Evolutionary conservation across 2,888 invertebrate species (phyloP).

Genomic region (Drosophila nigritarsus): DNA sequence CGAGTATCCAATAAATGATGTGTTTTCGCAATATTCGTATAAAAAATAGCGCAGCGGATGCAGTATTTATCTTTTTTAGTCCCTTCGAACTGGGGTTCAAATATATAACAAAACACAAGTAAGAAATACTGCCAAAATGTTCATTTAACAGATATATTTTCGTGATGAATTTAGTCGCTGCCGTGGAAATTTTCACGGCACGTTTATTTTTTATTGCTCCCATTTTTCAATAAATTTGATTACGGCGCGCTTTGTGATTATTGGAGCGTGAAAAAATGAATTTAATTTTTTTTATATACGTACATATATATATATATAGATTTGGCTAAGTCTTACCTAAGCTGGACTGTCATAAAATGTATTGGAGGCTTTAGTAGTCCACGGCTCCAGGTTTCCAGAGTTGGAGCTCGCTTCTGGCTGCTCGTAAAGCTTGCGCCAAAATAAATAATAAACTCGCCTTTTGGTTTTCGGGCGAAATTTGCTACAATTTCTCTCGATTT

Average conservation of each 20-base stretch:
- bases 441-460: conserved; percentile 77
- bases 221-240: conserved; percentile 81
- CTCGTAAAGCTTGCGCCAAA: conserved; percentile 79
- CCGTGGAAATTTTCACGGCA: conserved; percentile 30
- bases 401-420: conserved; percentile 39
- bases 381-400: conserved; percentile 5
- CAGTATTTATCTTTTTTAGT: conserved; percentile 2
- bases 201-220: conserved; percentile 64
- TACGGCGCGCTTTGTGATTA: conserved; percentile 79
- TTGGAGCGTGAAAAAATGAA: conserved; percentile 81
- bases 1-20: conserved; percentile 24
- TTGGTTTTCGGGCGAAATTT: conserved; percentile 47
- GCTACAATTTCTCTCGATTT: conserved; percentile 35
- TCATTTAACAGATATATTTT: conserved; percentile 47
- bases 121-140: conserved; percentile 3
- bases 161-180: conserved; percentile 49
- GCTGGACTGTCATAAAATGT: conserved; percentile 73
- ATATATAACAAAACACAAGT: conserved; percentile 5
- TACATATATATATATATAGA: not conserved
- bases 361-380: conserved; percentile 48
- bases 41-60: conserved; percentile 33
- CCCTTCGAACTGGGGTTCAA: not conserved
- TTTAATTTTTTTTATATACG: conserved; percentile 58
- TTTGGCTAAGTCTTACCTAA: conserved; percentile 49
- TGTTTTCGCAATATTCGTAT: conserved; percentile 31